These are phyloP conservation scores for Barnardius zonarius DNA, from an alignment of 2,113 vertebrate species.

Conservation along the genomic window DNA sequence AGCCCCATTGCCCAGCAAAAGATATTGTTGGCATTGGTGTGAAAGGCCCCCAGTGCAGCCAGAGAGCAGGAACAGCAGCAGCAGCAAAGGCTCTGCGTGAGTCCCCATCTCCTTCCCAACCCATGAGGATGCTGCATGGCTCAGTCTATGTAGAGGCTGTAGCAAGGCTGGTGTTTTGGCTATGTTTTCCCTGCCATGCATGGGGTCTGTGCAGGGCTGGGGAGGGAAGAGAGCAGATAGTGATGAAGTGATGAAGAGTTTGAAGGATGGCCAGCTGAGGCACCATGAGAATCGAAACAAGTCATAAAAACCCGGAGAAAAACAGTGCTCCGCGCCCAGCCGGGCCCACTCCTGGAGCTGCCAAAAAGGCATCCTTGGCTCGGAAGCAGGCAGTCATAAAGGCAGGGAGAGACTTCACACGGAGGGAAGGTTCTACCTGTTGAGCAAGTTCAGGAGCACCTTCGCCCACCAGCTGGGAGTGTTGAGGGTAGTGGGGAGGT, in stretches of 20 bases:
- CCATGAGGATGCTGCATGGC: not conserved
- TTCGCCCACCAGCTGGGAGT: not conserved
- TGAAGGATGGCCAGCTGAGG: constrained; percentile 12
- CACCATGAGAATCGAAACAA: not conserved
- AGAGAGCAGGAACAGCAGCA: not conserved
- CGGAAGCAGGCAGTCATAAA: constrained; percentile 6
- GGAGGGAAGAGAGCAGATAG: not conserved
- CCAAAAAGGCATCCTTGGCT: constrained; percentile 40
- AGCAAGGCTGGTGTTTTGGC: not conserved
- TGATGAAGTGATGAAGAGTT: not conserved
- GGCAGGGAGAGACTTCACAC: not conserved
- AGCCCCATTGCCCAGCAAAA: not conserved
- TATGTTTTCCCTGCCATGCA: not conserved
- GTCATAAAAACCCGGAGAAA: constrained; percentile 15
- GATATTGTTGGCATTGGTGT: not conserved
- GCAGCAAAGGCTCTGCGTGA: not conserved
- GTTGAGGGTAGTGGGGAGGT: not conserved
- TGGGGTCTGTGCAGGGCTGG: not conserved
- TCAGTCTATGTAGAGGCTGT: not conserved
- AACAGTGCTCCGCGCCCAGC: not conserved
- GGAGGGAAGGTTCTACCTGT: constrained; percentile 35
- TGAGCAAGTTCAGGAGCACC: not conserved
- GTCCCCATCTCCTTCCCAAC: not conserved
- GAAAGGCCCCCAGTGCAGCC: not conserved
- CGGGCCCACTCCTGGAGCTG: not conserved